Conservation (phyloP, 1,140 invertebrate species). For the Drosophila tristis region DNA sequence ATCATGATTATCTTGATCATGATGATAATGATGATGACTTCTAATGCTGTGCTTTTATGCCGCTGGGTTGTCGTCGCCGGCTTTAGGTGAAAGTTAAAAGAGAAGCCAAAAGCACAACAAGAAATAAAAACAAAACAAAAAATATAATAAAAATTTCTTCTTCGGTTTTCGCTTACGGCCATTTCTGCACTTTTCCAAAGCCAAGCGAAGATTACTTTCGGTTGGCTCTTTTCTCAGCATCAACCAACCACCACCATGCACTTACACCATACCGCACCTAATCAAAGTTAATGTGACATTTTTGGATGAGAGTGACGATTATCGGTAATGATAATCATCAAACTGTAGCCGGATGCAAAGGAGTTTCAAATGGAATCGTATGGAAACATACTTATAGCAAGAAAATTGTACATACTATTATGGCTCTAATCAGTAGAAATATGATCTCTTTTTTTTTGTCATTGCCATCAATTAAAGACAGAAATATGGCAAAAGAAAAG, state of each 20-base stretch:
- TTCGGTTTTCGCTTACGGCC: constrained; percentile 64
- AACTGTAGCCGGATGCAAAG: constrained; percentile 48
- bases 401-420: not conserved
- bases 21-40: constrained; percentile 57
- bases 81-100: constrained; percentile 54
- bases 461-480: no score
- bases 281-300: constrained; percentile 79
- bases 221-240: constrained; percentile 34
- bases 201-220: constrained; percentile 68
- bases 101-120: constrained; percentile 9
- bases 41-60: constrained; percentile 63
- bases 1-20: constrained; percentile 44
- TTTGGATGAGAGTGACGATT: constrained; percentile 50
- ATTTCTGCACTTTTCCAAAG: constrained; percentile 66
- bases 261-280: constrained; percentile 53
- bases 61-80: constrained; percentile 40
- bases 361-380: not conserved
- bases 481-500: no score
- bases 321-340: constrained; percentile 18
- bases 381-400: no score
- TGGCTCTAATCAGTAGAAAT: no score
- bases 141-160: constrained; percentile 60
- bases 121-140: constrained; percentile 20
- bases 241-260: not conserved
- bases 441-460: no score